phyloP scores from a whole-genome alignment of 2,888 invertebrate genomes.

The Diaphora mendica region DNA sequence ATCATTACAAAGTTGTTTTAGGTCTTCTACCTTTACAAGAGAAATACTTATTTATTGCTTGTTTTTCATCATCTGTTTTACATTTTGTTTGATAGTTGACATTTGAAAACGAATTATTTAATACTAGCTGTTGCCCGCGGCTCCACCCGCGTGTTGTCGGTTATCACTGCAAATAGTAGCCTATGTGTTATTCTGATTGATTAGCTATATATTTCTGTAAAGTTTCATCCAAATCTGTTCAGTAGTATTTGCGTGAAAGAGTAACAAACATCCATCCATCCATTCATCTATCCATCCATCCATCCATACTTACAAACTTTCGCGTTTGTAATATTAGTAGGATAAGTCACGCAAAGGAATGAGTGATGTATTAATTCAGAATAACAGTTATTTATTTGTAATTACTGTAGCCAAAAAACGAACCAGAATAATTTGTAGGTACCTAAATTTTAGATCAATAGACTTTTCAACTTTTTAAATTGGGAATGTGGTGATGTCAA shows the following conservation, averaged over 20 bases:
- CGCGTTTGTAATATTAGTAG: no score
- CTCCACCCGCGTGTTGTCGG: no score
- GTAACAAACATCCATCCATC: no score
- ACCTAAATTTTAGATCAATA: background rate
- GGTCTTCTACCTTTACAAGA: conserved; percentile 26
- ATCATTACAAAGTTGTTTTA: conserved; percentile 39
- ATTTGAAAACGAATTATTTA: conserved; percentile 14
- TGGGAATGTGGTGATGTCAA: no score
- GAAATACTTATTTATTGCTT: conserved; percentile 26
- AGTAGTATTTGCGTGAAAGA: no score
- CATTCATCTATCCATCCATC: no score
- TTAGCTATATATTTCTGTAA: no score
- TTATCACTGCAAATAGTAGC: no score
- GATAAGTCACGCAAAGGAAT: background rate
- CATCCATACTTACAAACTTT: no score
- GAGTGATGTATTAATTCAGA: background rate
- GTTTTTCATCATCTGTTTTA: conserved; percentile 25
- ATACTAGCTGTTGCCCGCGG: no score
- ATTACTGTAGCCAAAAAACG: background rate
- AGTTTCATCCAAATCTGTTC: no score
- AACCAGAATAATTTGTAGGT: background rate
- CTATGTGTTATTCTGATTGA: no score
- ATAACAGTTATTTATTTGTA: background rate
- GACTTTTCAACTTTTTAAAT: background rate
- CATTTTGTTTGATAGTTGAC: conserved; percentile 20